These are phyloP conservation scores for Menura novaehollandiae DNA, from an alignment of 2,113 vertebrate genomes.

Conservation along the genomic window DNA sequence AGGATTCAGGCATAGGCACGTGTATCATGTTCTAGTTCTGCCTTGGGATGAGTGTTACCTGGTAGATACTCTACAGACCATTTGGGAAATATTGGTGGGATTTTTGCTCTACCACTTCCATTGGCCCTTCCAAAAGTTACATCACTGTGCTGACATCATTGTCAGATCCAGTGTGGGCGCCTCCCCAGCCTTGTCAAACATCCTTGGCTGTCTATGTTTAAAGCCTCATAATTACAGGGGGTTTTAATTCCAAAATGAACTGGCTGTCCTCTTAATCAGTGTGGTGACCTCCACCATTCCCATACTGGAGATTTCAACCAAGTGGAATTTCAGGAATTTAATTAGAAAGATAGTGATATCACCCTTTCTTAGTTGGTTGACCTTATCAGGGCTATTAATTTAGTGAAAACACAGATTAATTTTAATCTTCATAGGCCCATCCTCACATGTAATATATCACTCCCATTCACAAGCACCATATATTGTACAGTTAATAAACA, in stretches of 20 bases:
- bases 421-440: slow-evolving; percentile 8
- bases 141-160: neutral
- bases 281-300: slow-evolving; percentile 15
- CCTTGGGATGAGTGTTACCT: neutral
- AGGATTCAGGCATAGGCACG: neutral
- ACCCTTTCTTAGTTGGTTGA: neutral
- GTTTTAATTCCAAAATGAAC: neutral
- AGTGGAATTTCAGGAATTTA: slow-evolving; percentile 2
- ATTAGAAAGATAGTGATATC: slow-evolving; percentile 23
- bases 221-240: neutral
- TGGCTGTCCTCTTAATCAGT: neutral
- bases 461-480: neutral
- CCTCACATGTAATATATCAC: neutral
- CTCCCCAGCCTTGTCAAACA: neutral
- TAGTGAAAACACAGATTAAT: slow-evolving; percentile 12
- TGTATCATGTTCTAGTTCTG: neutral
- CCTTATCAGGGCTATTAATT: slow-evolving; percentile 18
- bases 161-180: neutral
- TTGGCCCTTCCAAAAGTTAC: neutral
- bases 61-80: neutral
- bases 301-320: slow-evolving; percentile 6
- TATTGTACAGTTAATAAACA: neutral
- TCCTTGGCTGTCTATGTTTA: neutral
- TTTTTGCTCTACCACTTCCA: neutral
- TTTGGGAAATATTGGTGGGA: neutral